Conservation (phyloP, 2,797 vertebrate species). For the Danio jaintianensis region DNA sequence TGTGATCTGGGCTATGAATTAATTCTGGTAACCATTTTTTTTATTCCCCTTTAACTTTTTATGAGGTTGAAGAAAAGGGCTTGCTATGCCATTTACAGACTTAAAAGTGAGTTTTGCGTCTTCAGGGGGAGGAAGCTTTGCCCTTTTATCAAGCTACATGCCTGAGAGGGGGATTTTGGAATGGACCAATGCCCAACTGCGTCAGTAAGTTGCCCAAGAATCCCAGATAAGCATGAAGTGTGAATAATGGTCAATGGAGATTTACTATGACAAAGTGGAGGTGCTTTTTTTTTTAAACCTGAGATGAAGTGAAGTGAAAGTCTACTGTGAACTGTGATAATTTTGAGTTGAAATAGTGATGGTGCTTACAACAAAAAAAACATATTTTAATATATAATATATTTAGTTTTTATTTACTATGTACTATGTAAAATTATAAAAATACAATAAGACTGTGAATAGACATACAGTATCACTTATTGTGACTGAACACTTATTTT, state of each 20-base stretch:
- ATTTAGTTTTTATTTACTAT: too few relatives aligned
- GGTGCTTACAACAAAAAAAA: neutral
- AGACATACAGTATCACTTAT: too few relatives aligned
- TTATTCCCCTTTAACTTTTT: slow-evolving; percentile 33
- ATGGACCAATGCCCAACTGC: slow-evolving; percentile 66
- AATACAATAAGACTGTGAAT: too few relatives aligned
- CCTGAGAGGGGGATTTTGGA: slow-evolving; percentile 73
- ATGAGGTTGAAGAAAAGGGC: neutral
- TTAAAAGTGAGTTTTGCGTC: slow-evolving; percentile 48
- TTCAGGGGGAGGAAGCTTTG: slow-evolving; percentile 56
- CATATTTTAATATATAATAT: neutral
- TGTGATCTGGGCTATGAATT: slow-evolving; percentile 64
- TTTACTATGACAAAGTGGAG: slow-evolving; percentile 8
- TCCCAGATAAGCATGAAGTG: slow-evolving; percentile 39
- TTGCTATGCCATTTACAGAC: slow-evolving; percentile 1
- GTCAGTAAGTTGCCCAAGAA: slow-evolving; percentile 64
- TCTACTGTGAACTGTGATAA: neutral
- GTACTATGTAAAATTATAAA: too few relatives aligned
- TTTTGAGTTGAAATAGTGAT: neutral
- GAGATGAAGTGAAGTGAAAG: neutral
- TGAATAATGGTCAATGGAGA: slow-evolving; percentile 35
- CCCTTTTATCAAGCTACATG: slow-evolving; percentile 66
- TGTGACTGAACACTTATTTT: too few relatives aligned
- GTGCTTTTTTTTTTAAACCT: neutral
- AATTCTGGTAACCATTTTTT: slow-evolving; percentile 61